Conservation (phyloP, 1,140 invertebrate species). For the Heliothis virescens region DNA sequence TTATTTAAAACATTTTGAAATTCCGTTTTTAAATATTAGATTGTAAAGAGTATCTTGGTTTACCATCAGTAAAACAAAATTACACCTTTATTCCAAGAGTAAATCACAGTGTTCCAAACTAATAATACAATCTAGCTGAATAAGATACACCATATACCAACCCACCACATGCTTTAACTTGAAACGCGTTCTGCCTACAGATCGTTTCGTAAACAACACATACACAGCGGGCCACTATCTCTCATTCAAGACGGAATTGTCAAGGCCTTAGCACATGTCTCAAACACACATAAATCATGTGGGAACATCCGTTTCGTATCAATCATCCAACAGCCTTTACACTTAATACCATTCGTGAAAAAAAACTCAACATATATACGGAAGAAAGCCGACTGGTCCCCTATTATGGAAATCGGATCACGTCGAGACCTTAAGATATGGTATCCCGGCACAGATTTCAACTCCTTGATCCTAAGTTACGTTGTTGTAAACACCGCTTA, state of each 20-base stretch:
- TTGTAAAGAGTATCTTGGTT: too few relatives aligned
- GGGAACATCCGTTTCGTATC: conserved; percentile 64
- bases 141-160: too few relatives aligned
- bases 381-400: conserved; percentile 59
- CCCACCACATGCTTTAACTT: not conserved
- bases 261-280: conserved; percentile 1
- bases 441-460: conserved; percentile 68
- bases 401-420: conserved; percentile 76
- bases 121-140: too few relatives aligned
- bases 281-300: conserved; percentile 62
- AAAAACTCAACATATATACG: conserved; percentile 70
- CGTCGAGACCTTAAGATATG: conserved; percentile 67
- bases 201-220: not conserved
- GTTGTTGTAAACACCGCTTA: conserved; percentile 65
- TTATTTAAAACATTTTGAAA: too few relatives aligned
- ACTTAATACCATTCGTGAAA: conserved; percentile 59
- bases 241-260: not conserved
- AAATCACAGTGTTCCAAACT: too few relatives aligned
- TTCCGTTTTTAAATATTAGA: too few relatives aligned
- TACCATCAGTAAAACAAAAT: too few relatives aligned
- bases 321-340: conserved; percentile 66
- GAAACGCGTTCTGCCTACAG: not conserved
- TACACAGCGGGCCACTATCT: not conserved
- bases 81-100: too few relatives aligned
- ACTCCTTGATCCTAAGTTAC: conserved; percentile 61